Percentiles rank a stretch among this genome's conserved stretches.
These are phyloP conservation scores for Myotis brandtii DNA, from an alignment of 2,113 vertebrate genomes.

Conservation along the genomic window DNA sequence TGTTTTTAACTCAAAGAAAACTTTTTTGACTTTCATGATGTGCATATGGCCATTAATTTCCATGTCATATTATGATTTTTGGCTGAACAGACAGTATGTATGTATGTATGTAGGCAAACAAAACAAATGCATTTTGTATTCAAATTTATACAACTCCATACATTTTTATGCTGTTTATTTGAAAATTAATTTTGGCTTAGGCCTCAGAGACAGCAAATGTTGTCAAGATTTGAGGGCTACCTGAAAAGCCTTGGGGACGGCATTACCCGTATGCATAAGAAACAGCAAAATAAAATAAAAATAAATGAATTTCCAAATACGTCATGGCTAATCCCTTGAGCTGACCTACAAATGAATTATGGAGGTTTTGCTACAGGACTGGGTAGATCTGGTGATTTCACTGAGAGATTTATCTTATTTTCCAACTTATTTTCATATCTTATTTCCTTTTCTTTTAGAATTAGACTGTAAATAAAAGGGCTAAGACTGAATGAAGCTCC, in stretches of 20 bases:
- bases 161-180: conserved; percentile 94
- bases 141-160: conserved; percentile 94
- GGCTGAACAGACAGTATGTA: conserved; percentile 89
- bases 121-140: conserved; percentile 93
- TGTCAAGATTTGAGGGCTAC: conserved; percentile 94
- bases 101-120: conserved; percentile 88
- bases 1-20: conserved; percentile 84
- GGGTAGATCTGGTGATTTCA: conserved; percentile 92
- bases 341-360: conserved; percentile 92
- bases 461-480: conserved; percentile 97
- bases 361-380: conserved; percentile 89
- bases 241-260: conserved; percentile 94
- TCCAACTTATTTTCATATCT: conserved; percentile 98
- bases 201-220: conserved; percentile 92
- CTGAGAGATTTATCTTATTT: conserved; percentile 97
- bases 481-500: conserved; percentile 87
- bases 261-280: conserved; percentile 95
- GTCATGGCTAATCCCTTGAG: conserved; percentile 93
- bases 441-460: conserved; percentile 97
- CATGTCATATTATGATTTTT: conserved; percentile 90
- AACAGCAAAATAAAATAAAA: conserved; percentile 95
- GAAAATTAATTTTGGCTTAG: conserved; percentile 93
- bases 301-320: conserved; percentile 96
- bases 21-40: conserved; percentile 90
- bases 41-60: conserved; percentile 89